Evolutionary conservation across 2,797 vertebrate species (phyloP).

Genomic region (Sebastes jordani): DNA sequence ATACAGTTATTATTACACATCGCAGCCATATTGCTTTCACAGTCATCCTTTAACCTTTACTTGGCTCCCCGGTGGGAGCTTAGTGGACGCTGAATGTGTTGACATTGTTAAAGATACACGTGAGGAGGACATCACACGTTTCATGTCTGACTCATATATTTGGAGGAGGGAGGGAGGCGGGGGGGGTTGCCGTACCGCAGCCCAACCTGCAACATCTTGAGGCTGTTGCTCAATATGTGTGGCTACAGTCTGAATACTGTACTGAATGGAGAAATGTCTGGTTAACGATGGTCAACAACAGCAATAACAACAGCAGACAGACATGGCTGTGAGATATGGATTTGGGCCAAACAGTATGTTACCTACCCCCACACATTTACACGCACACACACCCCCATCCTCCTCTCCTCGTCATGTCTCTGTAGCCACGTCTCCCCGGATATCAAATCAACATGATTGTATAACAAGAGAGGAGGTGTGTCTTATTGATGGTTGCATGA

Average conservation of each 20-base stretch:
- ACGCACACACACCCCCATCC: not conserved
- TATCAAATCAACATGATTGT: constrained; percentile 71
- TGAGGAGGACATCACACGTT: constrained; percentile 64
- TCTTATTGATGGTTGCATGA: constrained; percentile 59
- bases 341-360: constrained; percentile 26
- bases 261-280: constrained; percentile 5
- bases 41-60: constrained; percentile 46
- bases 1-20: constrained; percentile 48
- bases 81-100: constrained; percentile 62
- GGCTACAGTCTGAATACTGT: not conserved
- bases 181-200: not conserved
- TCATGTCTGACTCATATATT: constrained; percentile 42
- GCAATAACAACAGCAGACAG: constrained; percentile 16
- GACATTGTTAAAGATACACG: constrained; percentile 63
- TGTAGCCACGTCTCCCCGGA: constrained; percentile 32
- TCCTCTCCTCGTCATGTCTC: constrained; percentile 43
- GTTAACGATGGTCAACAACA: constrained; percentile 27
- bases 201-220: constrained; percentile 29
- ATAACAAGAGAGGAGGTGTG: constrained; percentile 56
- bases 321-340: constrained; percentile 47
- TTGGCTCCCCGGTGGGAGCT: constrained; percentile 32
- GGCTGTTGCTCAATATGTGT: constrained; percentile 41
- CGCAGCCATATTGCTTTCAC: constrained; percentile 39
- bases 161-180: not conserved
- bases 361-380: not conserved